These are phyloP conservation scores for Tyto alba DNA, from an alignment of 2,113 vertebrate genomes.

Conservation along the genomic window DNA sequence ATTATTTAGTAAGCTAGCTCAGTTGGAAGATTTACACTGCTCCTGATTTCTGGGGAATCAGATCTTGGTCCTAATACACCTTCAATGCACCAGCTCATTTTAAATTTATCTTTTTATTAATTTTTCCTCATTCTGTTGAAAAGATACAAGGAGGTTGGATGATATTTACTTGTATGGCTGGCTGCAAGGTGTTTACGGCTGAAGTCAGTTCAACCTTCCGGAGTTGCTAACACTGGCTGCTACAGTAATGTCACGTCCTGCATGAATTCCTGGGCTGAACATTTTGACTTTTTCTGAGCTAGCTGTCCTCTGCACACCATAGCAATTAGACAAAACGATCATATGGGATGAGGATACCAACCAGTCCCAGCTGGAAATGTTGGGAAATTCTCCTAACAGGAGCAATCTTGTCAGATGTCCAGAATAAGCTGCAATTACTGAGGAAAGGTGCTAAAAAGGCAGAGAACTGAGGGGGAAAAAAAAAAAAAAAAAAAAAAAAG, in stretches of 20 bases:
- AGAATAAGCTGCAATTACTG: neutral
- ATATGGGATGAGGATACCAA: neutral
- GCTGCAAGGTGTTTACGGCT: neutral
- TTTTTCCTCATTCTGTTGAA: neutral
- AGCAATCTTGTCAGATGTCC: neutral
- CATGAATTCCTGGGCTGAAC: neutral
- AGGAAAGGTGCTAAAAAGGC: neutral
- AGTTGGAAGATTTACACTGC: neutral
- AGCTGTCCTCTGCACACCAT: neutral
- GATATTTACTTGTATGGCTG: neutral
- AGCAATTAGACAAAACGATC: neutral
- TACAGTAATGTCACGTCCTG: neutral
- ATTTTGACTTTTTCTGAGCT: neutral
- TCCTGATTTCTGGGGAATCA: neutral
- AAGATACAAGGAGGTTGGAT: neutral
- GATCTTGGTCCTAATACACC: neutral
- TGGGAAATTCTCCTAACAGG: neutral
- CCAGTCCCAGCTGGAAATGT: neutral
- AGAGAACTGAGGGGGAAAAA: fast-evolving
- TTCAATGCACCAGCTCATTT: neutral
- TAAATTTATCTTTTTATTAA: neutral
- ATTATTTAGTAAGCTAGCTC: neutral
- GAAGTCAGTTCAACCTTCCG: neutral
- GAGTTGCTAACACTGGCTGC: neutral
- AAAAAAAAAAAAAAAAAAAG: too few species aligned